Evolutionary conservation across 2,113 vertebrate genomes (phyloP).

Genomic region (Eurypyga helias): DNA sequence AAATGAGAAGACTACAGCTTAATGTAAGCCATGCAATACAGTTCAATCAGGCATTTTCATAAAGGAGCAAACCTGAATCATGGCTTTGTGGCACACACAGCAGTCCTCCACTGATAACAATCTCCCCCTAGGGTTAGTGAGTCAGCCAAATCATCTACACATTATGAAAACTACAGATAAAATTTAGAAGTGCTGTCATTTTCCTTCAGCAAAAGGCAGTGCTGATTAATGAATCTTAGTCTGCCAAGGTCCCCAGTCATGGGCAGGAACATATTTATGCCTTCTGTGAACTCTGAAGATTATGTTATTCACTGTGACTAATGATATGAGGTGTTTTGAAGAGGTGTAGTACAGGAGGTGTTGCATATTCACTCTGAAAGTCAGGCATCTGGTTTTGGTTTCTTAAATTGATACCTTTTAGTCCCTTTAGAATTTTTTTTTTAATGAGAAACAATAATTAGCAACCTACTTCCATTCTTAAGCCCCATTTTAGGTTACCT

Average conservation of each 20-base stretch:
- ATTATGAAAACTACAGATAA: not conserved
- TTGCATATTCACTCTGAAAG: not conserved
- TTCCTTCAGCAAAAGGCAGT: not conserved
- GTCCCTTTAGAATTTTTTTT: not conserved
- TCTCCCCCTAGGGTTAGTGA: constrained; percentile 1
- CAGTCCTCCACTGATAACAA: constrained; percentile 10
- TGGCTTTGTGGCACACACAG: not conserved
- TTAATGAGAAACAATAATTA: not conserved
- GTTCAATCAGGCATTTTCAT: not conserved
- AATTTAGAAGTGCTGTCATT: constrained; percentile 6
- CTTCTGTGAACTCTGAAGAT: not conserved
- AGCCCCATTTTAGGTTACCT: not conserved
- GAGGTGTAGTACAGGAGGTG: not conserved
- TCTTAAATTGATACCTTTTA: not conserved
- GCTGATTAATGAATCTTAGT: not conserved
- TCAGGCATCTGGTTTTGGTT: not conserved
- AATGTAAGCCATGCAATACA: not conserved
- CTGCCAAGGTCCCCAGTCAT: not conserved
- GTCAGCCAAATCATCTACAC: constrained; percentile 19
- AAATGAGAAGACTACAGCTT: not conserved
- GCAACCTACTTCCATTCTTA: not conserved
- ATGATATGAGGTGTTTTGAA: not conserved
- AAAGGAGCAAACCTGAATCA: constrained; percentile 27
- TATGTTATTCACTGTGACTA: not conserved
- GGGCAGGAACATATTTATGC: not conserved